Percentiles rank a stretch among this genome's conserved stretches.
phyloP scores from a whole-genome alignment of 1,140 invertebrate species.

The Cydia amplana region DNA sequence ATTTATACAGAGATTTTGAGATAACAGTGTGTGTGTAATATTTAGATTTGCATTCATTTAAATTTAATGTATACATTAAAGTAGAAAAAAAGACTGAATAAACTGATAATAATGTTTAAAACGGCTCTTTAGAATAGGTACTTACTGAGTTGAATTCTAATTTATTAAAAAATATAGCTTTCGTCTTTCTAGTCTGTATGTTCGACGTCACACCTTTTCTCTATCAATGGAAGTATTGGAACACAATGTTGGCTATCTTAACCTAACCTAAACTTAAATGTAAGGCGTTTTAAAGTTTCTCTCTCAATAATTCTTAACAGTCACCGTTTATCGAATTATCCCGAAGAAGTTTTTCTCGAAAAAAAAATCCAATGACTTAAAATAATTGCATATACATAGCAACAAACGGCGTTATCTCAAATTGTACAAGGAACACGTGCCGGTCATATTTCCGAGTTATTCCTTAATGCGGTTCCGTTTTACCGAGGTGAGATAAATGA shows the following conservation, averaged over 20 bases:
- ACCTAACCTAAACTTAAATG: not conserved
- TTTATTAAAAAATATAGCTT: too few relatives aligned
- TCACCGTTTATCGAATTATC: not conserved
- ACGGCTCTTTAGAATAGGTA: too few relatives aligned
- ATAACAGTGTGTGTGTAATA: not conserved
- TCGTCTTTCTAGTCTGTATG: too few relatives aligned
- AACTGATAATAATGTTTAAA: too few relatives aligned
- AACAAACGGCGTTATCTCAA: too few relatives aligned
- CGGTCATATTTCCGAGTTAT: slow-evolving; percentile 1
- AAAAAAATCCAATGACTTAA: too few relatives aligned
- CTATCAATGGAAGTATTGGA: not conserved
- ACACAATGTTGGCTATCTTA: not conserved
- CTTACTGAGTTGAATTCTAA: too few relatives aligned
- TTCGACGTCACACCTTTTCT: not conserved
- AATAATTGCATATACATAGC: too few relatives aligned
- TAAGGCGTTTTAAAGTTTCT: not conserved
- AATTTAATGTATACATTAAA: not conserved
- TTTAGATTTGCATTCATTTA: not conserved
- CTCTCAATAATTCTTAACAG: not conserved
- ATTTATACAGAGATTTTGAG: not conserved
- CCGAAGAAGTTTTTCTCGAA: too few relatives aligned
- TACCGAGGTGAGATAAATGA: slow-evolving; percentile 23
- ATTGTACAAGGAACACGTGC: not conserved
- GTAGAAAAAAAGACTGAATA: not conserved
- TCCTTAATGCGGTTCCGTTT: slow-evolving; percentile 7